Base-by-base conservation (phyloP, 2,888 invertebrate genomes). In the Melipona beecheii region DNA sequence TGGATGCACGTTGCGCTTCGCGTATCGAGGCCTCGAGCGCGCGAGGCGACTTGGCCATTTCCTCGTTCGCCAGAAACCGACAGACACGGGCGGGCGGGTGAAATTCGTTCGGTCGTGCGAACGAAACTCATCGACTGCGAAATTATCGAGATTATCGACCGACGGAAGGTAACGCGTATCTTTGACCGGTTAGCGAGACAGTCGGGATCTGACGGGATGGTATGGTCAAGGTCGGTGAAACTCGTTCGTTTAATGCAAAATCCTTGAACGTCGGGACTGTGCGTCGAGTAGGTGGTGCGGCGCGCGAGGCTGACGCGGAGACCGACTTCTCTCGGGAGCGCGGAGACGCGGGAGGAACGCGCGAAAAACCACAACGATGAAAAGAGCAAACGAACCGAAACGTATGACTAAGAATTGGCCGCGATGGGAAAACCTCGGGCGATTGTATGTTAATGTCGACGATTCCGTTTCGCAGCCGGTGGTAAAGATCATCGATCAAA, bases 391-490 rank as follows among this genome's bases (percentile, higher is more conserved):
- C 72, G 50, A 31, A 85, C 69, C 75, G 77, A 84, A 77, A 81
- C 56, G 81, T 81, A 83, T 89, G 90, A 91, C 90, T 87, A 90
- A 91, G 86, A 86, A 86, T 90, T 86, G 83, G 76, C 79, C 84
- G 74, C 77, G 62, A 62, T 78, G 88, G 86, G 83, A 89, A 89
- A 88, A 84, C 72, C 85, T 52, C 71, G 69, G 82, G 0, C 36
- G 76, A 91, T 91, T 90, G 89, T 87, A 90, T 90, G 90, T 73
- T 87, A 91, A 91, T 90, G 74, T 50, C 43, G 56, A 52, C 70
- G 81, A 76, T 75, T 80, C 82, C 78, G 81, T 81, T 85, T 78
- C 70, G 66, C 9, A 24, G 66, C 54, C 54, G 21, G 54, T 43
- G 36, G 49, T 24, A 50, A 24, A 2, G 24, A 27, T 24, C 24